A percentile compares a stretch with the other conserved stretches of the same genome.
Conservation (phyloP, 2,113 vertebrate species). For the Diglossa brunneiventris region DNA sequence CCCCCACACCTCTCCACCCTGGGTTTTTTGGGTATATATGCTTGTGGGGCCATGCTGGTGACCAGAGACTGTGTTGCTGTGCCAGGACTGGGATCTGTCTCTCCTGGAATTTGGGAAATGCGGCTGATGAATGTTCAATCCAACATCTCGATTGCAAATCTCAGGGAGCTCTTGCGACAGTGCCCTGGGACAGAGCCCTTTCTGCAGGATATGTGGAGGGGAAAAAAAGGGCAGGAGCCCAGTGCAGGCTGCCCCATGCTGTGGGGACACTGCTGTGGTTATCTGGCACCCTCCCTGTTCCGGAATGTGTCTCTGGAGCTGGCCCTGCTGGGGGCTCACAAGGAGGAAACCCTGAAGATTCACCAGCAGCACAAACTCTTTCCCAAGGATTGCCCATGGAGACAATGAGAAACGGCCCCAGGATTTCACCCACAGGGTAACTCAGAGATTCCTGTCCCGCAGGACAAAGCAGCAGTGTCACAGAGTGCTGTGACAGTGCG, state of each 20-base stretch:
- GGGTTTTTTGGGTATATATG: accelerated
- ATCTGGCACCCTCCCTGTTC: background rate
- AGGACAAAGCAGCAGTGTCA: background rate
- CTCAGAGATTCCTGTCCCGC: background rate
- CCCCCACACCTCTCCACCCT: background rate
- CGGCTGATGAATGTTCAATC: background rate
- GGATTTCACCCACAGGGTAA: background rate
- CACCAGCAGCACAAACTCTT: background rate
- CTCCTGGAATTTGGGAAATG: slow-evolving; percentile 38
- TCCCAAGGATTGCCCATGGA: background rate
- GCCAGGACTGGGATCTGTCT: background rate
- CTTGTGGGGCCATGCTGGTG: background rate
- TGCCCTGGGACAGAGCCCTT: background rate
- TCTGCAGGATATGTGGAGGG: background rate
- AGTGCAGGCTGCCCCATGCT: background rate
- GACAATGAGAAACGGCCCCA: background rate
- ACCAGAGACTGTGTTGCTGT: background rate
- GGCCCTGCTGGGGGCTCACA: accelerated
- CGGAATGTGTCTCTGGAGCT: background rate
- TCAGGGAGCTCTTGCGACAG: background rate
- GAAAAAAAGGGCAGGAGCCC: background rate
- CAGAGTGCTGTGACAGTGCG: background rate
- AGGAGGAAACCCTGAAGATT: background rate
- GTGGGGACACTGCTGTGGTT: background rate
- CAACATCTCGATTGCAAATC: background rate